These are phyloP conservation scores for Drosophila asahinai DNA, from an alignment of 1,140 invertebrate genomes.

Conservation along the genomic window DNA sequence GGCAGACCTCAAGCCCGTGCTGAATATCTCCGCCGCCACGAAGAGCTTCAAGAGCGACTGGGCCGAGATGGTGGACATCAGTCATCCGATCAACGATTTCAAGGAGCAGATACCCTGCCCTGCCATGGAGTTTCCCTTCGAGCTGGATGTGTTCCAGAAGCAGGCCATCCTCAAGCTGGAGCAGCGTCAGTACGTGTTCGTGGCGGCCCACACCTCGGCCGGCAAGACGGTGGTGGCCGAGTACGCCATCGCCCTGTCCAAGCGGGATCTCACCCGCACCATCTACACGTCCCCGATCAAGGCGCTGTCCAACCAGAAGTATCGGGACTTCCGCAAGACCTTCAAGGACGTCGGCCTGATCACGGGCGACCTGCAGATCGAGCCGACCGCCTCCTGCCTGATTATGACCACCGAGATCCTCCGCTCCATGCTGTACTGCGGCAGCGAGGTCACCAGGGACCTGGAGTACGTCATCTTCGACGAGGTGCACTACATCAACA, in stretches of 20 bases:
- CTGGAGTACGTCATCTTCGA: slow-evolving; percentile 99
- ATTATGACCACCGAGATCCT: slow-evolving; percentile 99
- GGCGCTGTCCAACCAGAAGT: slow-evolving; percentile 99
- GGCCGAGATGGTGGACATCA: slow-evolving; percentile 94
- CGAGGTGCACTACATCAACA: slow-evolving; percentile 99
- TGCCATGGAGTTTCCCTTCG: slow-evolving; percentile 95
- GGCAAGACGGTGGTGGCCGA: slow-evolving; percentile 99
- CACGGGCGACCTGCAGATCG: slow-evolving; percentile 98
- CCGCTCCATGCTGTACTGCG: slow-evolving; percentile 98
- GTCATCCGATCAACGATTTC: slow-evolving; percentile 92
- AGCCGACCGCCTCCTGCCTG: slow-evolving; percentile 96
- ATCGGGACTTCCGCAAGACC: slow-evolving; percentile 96
- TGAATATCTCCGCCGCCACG: slow-evolving; percentile 86
- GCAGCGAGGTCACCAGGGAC: slow-evolving; percentile 97
- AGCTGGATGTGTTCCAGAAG: slow-evolving; percentile 99
- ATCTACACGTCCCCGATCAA: slow-evolving; percentile 99
- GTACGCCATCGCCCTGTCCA: slow-evolving; percentile 97
- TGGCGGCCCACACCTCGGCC: slow-evolving; percentile 99
- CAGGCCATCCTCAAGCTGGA: slow-evolving; percentile 97
- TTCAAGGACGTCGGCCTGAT: slow-evolving; percentile 97
- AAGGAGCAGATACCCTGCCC: slow-evolving; percentile 93
- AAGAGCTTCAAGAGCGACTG: slow-evolving; percentile 88
- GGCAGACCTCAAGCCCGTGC: slow-evolving; percentile 85
- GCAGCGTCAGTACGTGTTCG: slow-evolving; percentile 97
- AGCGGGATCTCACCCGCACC: slow-evolving; percentile 96